These are phyloP conservation scores for Gadus chalcogrammus DNA, from an alignment of 2,113 vertebrate genomes.

Conservation along the genomic window DNA sequence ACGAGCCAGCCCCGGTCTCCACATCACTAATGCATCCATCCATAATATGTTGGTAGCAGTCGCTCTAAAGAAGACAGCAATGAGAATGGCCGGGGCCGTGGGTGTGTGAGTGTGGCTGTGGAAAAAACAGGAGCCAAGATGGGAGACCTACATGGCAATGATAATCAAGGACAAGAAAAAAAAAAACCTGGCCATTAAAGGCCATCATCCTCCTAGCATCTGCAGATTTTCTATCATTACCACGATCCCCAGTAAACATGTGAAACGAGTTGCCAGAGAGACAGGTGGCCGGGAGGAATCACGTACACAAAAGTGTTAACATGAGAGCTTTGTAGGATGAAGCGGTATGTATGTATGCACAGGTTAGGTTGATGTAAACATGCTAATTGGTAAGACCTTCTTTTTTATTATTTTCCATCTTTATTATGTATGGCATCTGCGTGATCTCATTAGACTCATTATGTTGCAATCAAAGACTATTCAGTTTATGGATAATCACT, in stretches of 20 bases:
- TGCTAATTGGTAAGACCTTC: slow-evolving; percentile 60
- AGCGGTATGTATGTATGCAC: slow-evolving; percentile 47
- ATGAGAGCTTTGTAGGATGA: slow-evolving; percentile 46
- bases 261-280: slow-evolving; percentile 57
- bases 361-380: slow-evolving; percentile 57
- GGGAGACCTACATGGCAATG: slow-evolving; percentile 71
- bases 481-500: slow-evolving; percentile 39
- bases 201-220: slow-evolving; percentile 68
- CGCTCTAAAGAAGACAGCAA: slow-evolving; percentile 73
- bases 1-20: slow-evolving; percentile 63
- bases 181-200: slow-evolving; percentile 64
- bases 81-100: slow-evolving; percentile 62
- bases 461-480: slow-evolving; percentile 68
- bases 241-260: slow-evolving; percentile 63
- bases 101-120: slow-evolving; percentile 51
- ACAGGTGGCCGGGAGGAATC: slow-evolving; percentile 51
- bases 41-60: slow-evolving; percentile 79
- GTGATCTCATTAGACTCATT: slow-evolving; percentile 58
- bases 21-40: slow-evolving; percentile 84
- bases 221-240: slow-evolving; percentile 72
- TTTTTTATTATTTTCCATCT: slow-evolving; percentile 49
- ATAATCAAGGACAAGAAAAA: slow-evolving; percentile 73
- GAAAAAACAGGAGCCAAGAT: slow-evolving; percentile 55
- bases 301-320: slow-evolving; percentile 49
- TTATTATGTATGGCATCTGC: slow-evolving; percentile 63